These are phyloP conservation scores for Heliangelus exortis DNA, from an alignment of 2,797 vertebrate genomes.

Conservation along the genomic window DNA sequence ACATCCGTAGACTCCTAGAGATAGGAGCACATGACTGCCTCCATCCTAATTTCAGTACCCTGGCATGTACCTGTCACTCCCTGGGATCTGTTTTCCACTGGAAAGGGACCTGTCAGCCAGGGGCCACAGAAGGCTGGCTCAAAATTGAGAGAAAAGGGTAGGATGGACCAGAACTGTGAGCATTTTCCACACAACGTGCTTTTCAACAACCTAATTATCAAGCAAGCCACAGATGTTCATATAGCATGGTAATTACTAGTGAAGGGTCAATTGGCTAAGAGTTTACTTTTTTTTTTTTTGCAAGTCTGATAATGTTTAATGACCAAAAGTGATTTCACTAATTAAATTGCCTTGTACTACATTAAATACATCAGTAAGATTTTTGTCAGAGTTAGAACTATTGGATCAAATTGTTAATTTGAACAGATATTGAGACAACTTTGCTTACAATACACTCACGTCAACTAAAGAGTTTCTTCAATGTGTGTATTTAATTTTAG, in stretches of 20 bases:
- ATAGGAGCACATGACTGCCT: accelerated
- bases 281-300: not conserved
- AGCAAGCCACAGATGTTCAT: not conserved
- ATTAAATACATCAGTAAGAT: not conserved
- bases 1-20: not conserved
- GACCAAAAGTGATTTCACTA: not conserved
- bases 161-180: not conserved
- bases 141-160: not conserved
- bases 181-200: not conserved
- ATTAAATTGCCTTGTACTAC: not conserved
- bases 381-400: not conserved
- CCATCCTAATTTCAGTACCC: not conserved
- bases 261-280: not conserved
- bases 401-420: not conserved
- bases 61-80: not conserved
- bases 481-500: not conserved
- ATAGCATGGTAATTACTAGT: not conserved
- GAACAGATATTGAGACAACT: not conserved
- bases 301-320: not conserved
- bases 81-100: not conserved
- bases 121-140: not conserved
- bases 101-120: not conserved
- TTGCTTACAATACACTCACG: not conserved
- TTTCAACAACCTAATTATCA: not conserved
- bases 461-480: not conserved